Percentiles rank a stretch among this genome's conserved stretches.
These are phyloP conservation scores for Herminia tarsipennalis DNA, from an alignment of 2,888 invertebrate genomes.

Conservation along the genomic window DNA sequence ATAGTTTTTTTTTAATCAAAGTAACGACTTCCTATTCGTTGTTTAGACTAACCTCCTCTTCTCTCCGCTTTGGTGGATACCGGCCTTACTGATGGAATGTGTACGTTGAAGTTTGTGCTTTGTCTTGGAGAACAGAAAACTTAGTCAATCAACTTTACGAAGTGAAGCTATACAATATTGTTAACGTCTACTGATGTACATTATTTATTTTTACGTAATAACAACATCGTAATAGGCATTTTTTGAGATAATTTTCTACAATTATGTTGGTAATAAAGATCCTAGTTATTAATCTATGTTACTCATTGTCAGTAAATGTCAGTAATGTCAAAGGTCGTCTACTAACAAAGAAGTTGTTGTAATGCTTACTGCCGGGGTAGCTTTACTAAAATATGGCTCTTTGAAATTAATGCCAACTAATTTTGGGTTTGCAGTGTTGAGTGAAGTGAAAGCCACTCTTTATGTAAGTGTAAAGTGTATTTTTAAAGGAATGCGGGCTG, in stretches of 20 bases:
- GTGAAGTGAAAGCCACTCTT: conserved; percentile 78
- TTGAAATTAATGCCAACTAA: conserved; percentile 74
- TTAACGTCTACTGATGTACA: conserved; percentile 9
- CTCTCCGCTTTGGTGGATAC: conserved; percentile 10
- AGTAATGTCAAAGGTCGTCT: conserved; percentile 30
- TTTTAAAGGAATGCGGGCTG: conserved; percentile 78
- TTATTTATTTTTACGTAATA: conserved; percentile 4
- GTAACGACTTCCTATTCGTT: conserved; percentile 13
- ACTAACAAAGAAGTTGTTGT: conserved; percentile 57
- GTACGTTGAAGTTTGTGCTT: conserved; percentile 11
- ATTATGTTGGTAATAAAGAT: conserved; percentile 6
- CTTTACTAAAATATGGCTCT: conserved; percentile 63
- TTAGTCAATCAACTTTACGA: conserved; percentile 29
- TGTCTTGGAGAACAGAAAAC: conserved; percentile 6
- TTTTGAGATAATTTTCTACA: conserved; percentile 14
- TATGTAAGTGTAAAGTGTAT: conserved; percentile 80
- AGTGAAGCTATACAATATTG: conserved; percentile 3
- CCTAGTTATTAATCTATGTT: conserved; percentile 15
- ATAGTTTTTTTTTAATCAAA: not conserved
- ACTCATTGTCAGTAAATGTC: conserved; percentile 21
- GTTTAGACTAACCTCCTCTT: conserved; percentile 5
- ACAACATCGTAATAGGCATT: conserved; percentile 6
- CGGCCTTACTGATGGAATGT: conserved; percentile 8
- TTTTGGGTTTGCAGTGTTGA: conserved; percentile 85
- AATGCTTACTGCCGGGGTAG: conserved; percentile 60